Conservation (phyloP, 2,113 vertebrate genomes). For the Colaptes auratus region DNA sequence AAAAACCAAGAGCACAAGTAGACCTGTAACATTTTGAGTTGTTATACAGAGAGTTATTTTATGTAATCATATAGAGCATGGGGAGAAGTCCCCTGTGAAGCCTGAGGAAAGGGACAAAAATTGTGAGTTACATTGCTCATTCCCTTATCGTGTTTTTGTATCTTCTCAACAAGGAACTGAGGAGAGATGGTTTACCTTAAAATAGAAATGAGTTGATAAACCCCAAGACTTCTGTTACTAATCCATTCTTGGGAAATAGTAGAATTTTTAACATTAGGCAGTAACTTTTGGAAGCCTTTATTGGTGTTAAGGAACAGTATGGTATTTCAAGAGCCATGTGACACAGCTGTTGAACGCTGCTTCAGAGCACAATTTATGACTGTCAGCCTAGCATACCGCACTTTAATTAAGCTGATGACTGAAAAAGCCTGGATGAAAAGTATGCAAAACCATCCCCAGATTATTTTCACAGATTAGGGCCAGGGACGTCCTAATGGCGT, state of each 20-base stretch:
- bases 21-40: conserved; percentile 40
- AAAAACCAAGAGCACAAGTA: conserved; percentile 29
- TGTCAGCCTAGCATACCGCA: rapidly evolving
- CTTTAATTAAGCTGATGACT: background rate
- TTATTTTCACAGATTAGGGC: too few species aligned
- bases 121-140: background rate
- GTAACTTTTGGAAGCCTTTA: background rate
- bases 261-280: background rate
- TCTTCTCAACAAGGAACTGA: background rate
- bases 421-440: background rate
- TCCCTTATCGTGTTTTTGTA: background rate
- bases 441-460: background rate
- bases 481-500: rapidly evolving
- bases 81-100: conserved; percentile 29
- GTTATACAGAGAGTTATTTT: conserved; percentile 42
- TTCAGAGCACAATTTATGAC: background rate
- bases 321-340: background rate
- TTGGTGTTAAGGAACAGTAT: background rate
- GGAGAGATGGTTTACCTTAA: background rate
- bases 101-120: conserved; percentile 5
- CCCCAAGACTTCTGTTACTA: background rate
- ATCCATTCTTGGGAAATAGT: background rate
- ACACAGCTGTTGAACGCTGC: background rate
- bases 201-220: background rate
- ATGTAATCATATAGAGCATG: background rate